These are phyloP conservation scores for Characodon lateralis DNA, from an alignment of 2,797 vertebrate species.

Conservation along the genomic window DNA sequence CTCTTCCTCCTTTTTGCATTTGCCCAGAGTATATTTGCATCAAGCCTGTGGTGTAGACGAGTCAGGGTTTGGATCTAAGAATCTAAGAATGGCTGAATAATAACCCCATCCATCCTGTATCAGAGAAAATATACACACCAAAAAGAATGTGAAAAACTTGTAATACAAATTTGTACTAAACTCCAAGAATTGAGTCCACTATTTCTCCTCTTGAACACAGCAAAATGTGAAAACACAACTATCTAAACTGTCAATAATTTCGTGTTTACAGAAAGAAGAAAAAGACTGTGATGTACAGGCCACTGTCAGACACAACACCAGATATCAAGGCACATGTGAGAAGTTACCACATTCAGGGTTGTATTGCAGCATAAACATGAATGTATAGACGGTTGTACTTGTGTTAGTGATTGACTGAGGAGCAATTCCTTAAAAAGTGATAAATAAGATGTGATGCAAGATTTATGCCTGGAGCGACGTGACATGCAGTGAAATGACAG, in stretches of 20 bases:
- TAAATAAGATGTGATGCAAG: slow-evolving; percentile 13
- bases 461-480: slow-evolving; percentile 14
- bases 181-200: background rate
- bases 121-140: background rate
- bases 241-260: background rate
- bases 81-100: background rate
- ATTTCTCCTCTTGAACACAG: background rate
- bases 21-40: too few species aligned
- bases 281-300: background rate
- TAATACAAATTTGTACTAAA: background rate
- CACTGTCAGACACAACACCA: too few species aligned
- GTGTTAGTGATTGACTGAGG: background rate
- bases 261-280: background rate
- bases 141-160: background rate
- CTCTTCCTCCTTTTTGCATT: too few species aligned
- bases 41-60: background rate
- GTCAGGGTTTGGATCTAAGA: background rate
- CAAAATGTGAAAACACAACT: background rate
- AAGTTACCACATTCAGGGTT: background rate
- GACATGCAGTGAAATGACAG: slow-evolving; percentile 17
- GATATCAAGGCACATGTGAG: background rate
- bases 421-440: slow-evolving; percentile 1
- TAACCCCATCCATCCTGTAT: background rate
- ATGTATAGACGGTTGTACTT: background rate
- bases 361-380: background rate